Conservation (phyloP, 1,140 invertebrate species). For the Hirudo medicinalis region DNA sequence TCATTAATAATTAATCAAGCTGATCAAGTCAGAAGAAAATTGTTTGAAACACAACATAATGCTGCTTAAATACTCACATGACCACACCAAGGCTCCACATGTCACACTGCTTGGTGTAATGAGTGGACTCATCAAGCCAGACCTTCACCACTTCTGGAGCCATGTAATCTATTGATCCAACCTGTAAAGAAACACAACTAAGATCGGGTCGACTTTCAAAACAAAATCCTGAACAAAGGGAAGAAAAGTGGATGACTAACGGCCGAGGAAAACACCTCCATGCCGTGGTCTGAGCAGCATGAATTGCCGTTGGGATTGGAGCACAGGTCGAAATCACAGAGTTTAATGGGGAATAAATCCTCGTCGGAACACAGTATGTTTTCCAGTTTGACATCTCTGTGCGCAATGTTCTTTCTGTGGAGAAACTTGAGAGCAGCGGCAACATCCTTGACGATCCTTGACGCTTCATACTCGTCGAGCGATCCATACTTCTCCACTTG, state of each 20-base stretch:
- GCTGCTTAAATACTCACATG: conserved; percentile 41
- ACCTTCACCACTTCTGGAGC: conserved; percentile 94
- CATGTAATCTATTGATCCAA: conserved; percentile 96
- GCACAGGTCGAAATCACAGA: conserved; percentile 95
- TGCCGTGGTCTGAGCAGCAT: conserved; percentile 48
- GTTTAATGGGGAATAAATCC: conserved; percentile 71
- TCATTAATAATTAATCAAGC: not conserved
- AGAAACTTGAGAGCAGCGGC: conserved; percentile 84
- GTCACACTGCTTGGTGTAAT: conserved; percentile 93
- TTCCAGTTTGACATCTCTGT: conserved; percentile 87
- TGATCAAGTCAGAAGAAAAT: too few species aligned
- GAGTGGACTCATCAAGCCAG: conserved; percentile 61
- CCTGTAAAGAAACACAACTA: conserved; percentile 69
- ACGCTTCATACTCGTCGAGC: conserved; percentile 86
- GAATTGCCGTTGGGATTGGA: conserved; percentile 45
- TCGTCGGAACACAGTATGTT: conserved; percentile 82
- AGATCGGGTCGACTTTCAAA: conserved; percentile 83
- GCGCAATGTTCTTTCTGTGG: conserved; percentile 67
- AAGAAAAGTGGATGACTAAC: not conserved
- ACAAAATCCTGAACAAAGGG: not conserved
- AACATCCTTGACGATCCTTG: conserved; percentile 78
- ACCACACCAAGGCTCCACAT: conserved; percentile 94
- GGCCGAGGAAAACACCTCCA: not conserved
- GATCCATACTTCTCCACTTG: conserved; percentile 81
- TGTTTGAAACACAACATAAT: not conserved